Evolutionary conservation across 2,888 invertebrate species (phyloP).

Genomic region (Sceliomorpha sp.): DNA sequence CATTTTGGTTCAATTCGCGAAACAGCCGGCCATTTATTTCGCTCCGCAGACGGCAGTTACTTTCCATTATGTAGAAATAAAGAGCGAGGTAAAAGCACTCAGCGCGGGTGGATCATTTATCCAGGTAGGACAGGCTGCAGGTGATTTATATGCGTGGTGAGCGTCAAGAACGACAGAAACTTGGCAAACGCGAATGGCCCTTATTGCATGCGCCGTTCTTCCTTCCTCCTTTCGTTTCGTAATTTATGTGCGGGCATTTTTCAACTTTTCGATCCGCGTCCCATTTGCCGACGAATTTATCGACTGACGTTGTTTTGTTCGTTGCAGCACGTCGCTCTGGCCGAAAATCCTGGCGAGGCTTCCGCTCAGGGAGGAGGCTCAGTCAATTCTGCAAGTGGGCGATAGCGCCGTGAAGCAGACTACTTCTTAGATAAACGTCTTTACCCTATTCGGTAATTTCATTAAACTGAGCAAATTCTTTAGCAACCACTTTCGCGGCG

Average conservation of each 20-base stretch:
- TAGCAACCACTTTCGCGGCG: no score
- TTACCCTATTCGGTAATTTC: no score
- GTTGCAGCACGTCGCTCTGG: slow-evolving; percentile 2
- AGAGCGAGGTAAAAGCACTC: slow-evolving; percentile 48
- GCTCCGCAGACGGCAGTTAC: slow-evolving; percentile 30
- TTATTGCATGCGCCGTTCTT: slow-evolving; percentile 22
- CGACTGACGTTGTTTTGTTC: slow-evolving; percentile 27
- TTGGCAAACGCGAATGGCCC: slow-evolving; percentile 41
- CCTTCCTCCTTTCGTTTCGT: slow-evolving; percentile 23
- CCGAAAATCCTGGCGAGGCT: slow-evolving; percentile 15
- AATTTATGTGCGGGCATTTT: slow-evolving; percentile 39
- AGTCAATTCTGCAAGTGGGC: slow-evolving; percentile 3
- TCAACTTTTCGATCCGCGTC: slow-evolving; percentile 27
- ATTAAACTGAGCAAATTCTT: no score
- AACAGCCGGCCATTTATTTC: slow-evolving; percentile 40
- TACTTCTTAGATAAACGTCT: no score
- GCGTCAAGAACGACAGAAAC: slow-evolving; percentile 52
- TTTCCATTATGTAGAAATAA: slow-evolving; percentile 41
- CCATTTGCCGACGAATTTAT: slow-evolving; percentile 36
- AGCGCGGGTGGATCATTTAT: slow-evolving; percentile 52
- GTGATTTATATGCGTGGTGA: slow-evolving; percentile 50
- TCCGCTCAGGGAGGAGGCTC: slow-evolving; percentile 6
- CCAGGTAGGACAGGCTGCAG: slow-evolving; percentile 36
- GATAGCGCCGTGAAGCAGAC: no score
- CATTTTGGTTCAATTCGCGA: slow-evolving; percentile 8